Conservation (phyloP, 2,797 vertebrate species). For the Dermochelys coriacea region DNA sequence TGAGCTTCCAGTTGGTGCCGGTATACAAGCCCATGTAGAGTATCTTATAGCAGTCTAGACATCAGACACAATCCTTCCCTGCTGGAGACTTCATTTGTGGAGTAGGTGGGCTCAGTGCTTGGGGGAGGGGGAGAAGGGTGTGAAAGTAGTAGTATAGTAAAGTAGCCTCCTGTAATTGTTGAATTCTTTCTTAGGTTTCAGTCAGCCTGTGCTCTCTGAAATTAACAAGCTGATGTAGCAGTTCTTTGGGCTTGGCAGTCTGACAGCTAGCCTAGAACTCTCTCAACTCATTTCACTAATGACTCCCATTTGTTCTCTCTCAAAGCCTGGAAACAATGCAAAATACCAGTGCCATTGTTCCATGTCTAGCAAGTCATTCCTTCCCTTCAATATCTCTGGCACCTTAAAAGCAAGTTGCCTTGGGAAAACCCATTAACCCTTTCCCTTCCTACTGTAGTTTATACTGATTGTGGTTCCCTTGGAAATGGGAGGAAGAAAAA, state of each 20-base stretch:
- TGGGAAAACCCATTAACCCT: conserved; percentile 67
- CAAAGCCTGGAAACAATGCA: conserved; percentile 75
- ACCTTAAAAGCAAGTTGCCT: conserved; percentile 66
- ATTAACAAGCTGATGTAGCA: conserved; percentile 71
- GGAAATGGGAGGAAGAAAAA: neutral
- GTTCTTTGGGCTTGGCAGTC: conserved; percentile 66
- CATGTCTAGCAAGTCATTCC: conserved; percentile 72
- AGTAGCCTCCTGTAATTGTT: conserved; percentile 68
- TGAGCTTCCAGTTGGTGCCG: conserved; percentile 44
- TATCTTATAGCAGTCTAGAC: conserved; percentile 68
- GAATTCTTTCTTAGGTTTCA: conserved; percentile 65
- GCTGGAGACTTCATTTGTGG: conserved; percentile 59
- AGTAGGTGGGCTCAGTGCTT: conserved; percentile 59
- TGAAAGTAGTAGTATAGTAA: conserved; percentile 72
- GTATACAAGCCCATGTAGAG: conserved; percentile 44
- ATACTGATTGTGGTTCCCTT: neutral
- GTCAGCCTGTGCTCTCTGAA: conserved; percentile 52
- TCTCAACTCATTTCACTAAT: conserved; percentile 77
- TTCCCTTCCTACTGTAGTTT: neutral
- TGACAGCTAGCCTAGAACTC: conserved; percentile 76
- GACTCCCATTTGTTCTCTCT: conserved; percentile 76
- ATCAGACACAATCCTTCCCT: conserved; percentile 45
- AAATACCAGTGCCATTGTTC: conserved; percentile 74
- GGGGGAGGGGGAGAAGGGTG: conserved; percentile 57
- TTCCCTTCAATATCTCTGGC: conserved; percentile 55